Percentiles rank a stretch among this genome's conserved stretches.
Evolutionary conservation across 2,113 vertebrate species (phyloP).

Genomic region (Rhabdornis inornatus): DNA sequence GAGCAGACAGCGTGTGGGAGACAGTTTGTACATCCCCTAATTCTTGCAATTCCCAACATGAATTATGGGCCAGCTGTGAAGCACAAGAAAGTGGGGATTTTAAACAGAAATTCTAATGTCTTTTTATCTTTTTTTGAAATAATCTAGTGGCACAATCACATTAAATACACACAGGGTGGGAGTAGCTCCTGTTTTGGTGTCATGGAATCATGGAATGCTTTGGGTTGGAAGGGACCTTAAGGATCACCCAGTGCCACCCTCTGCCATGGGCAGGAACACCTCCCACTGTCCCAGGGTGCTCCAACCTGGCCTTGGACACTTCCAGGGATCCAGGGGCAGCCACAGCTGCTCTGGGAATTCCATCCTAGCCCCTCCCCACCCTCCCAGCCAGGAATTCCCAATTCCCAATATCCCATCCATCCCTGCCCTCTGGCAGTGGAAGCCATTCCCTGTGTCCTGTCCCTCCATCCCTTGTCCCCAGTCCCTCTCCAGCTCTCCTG

Average conservation of each 20-base stretch:
- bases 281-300: rapidly evolving
- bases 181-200: neutral
- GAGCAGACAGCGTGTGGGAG: neutral
- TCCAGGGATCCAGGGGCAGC: neutral
- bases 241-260: rapidly evolving
- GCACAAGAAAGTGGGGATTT: neutral
- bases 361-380: no score
- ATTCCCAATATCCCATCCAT: neutral
- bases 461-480: neutral
- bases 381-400: neutral
- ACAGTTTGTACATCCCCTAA: neutral
- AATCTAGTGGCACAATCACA: neutral
- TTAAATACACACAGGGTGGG: neutral
- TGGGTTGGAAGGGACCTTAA: neutral
- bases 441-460: neutral
- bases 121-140: neutral
- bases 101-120: neutral
- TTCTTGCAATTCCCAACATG: neutral
- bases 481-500: neutral
- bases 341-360: rapidly evolving
- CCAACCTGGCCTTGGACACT: neutral
- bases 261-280: neutral
- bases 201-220: neutral
- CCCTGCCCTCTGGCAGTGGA: neutral
- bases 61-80: neutral